phyloP scores from a whole-genome alignment of 53 echinoderm and acorn worm species.

The Actinopyga echinites region DNA sequence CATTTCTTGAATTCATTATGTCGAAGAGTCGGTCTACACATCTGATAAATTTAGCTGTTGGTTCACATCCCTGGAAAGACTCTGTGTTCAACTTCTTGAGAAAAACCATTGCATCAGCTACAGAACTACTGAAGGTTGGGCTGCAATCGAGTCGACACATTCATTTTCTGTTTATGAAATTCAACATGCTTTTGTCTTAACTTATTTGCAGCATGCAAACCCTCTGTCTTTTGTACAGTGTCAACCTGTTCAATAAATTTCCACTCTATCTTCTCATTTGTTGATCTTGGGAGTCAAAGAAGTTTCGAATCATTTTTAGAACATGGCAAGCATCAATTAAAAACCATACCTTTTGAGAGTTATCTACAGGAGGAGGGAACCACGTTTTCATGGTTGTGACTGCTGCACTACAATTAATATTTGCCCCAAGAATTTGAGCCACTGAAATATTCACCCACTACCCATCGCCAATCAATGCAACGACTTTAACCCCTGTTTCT shows the following conservation, averaged over 20 bases:
- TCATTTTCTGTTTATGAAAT: conserved; percentile 34
- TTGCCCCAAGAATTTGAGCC: background rate
- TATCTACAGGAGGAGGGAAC: background rate
- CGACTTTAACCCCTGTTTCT: background rate
- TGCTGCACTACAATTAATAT: background rate
- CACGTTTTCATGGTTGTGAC: background rate
- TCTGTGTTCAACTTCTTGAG: background rate
- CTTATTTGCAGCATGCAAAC: conserved; percentile 18
- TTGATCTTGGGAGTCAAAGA: background rate
- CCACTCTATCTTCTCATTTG: background rate
- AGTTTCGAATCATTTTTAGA: conserved; percentile 18
- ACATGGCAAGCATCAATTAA: conserved; percentile 40
- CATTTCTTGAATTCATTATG: background rate
- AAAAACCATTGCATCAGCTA: conserved; percentile 25
- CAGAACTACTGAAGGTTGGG: conserved; percentile 11
- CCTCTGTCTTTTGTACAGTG: background rate
- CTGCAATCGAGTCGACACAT: no score
- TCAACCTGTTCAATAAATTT: background rate
- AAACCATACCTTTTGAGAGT: background rate
- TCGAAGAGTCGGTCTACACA: conserved; percentile 22
- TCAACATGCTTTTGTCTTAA: background rate
- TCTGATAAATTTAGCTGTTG: conserved; percentile 17
- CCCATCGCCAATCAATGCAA: conserved; percentile 18
- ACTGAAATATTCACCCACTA: background rate
- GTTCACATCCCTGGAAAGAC: conserved; percentile 11